phyloP scores from a whole-genome alignment of 2,888 invertebrate species.

The Strigamia maritima region DNA sequence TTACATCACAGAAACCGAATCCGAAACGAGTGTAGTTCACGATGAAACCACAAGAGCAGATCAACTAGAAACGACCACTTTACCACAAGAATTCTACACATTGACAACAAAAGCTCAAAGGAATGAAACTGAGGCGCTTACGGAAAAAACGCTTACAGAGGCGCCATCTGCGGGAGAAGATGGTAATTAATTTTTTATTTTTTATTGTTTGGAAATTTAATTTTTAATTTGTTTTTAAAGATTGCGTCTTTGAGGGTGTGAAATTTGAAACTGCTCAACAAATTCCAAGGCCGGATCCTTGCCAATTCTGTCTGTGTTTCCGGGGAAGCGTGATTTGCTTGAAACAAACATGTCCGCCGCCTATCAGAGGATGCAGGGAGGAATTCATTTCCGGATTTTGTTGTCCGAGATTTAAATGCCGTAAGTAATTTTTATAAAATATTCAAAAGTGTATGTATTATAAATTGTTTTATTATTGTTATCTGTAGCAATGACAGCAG shows the following conservation, averaged over 20 bases:
- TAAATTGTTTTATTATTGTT: background rate
- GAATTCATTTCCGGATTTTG: conserved; percentile 91
- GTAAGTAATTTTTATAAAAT: conserved; percentile 43
- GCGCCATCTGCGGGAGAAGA: background rate
- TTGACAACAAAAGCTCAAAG: background rate
- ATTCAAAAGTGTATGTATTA: background rate
- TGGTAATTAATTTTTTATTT: conserved; percentile 6
- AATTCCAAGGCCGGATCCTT: conserved; percentile 89
- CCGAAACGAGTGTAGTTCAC: background rate
- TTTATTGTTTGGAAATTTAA: background rate
- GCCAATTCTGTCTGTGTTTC: conserved; percentile 96
- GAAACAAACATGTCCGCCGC: conserved; percentile 92
- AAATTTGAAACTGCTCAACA: conserved; percentile 92
- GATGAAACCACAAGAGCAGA: background rate
- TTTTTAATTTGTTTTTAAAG: conserved; percentile 37
- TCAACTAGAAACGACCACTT: background rate
- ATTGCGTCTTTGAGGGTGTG: conserved; percentile 83
- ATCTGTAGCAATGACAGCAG: conserved; percentile 6
- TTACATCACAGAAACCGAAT: background rate
- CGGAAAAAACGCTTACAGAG: background rate
- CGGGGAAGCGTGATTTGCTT: conserved; percentile 91
- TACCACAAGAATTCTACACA: conserved; percentile 2
- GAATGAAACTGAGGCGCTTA: background rate
- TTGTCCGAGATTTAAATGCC: conserved; percentile 90
- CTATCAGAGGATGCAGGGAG: conserved; percentile 85